Evolutionary conservation across 2,113 vertebrate genomes (phyloP), one percentile per base, ranked within the genome.

Genomic region (Passer domesticus): DNA sequence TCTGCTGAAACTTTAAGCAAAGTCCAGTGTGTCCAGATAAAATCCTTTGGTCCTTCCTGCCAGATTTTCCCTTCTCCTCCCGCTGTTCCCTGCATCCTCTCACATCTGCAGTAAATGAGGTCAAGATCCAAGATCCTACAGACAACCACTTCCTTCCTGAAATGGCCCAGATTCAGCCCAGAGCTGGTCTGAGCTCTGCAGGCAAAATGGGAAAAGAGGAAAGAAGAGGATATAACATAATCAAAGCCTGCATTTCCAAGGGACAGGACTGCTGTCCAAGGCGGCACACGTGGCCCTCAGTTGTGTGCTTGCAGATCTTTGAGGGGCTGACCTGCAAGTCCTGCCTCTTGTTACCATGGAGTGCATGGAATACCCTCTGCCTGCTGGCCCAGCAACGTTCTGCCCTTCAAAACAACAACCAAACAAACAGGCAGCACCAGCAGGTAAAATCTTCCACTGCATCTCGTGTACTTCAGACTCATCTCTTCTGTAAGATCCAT

Each of bases 81-180:
- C 2, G 10, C 73, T 1, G 1, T 18, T 94, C 92, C 75, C 41
- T 1, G 8, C 39, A 62, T 92, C 79, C 79, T 86, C 83, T 88
- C 79, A 86, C 92, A 93, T 94, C 90, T 95, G 90, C 95, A 94
- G 88, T 24, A 92, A 94, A 93, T 63, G 94, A 94, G 83, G 89
- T 94, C 94, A 96, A 88, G 94, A 93, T 94, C 84, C 69, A 87
- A 87, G 90, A 91, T 94, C 72, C 79, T 90, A 81, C 88, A 96
- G 92, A 93, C 85, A 96, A 84, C 53, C 13, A 20, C 86, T 90
- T 96, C 92, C 92, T 93, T 96, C 94, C 96, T 83, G 79, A 74
- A 66, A 62, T 1, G 27, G 88, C 50, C 55, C 59, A 30, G 72
- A 95, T 55, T 92, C 55, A 93, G 78, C 58, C 50, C 90, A 94